Conservation (phyloP, 2,888 invertebrate species). For the Rhogogaster chlorosoma region DNA sequence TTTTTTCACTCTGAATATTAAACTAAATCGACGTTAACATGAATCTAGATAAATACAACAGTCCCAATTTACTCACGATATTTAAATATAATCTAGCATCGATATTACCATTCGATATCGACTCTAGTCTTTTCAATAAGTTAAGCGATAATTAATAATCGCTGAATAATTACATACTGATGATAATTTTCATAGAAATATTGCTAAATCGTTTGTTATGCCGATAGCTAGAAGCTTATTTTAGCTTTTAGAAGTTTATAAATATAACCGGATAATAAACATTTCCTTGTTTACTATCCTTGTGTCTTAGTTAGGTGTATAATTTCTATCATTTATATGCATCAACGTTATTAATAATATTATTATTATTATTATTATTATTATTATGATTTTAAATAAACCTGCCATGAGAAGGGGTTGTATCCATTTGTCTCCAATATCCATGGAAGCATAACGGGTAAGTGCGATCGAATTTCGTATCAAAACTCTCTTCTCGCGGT, state of each 20-base stretch:
- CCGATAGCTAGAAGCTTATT: constrained; percentile 5
- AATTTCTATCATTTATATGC: neutral
- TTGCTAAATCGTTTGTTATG: neutral
- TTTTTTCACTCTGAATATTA: neutral
- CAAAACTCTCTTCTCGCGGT: neutral
- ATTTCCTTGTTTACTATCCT: constrained; percentile 5
- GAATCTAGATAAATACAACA: neutral
- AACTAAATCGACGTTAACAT: neutral
- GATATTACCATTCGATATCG: neutral
- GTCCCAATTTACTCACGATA: no score
- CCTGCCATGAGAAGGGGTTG: neutral
- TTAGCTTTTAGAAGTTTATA: neutral
- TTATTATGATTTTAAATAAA: constrained; percentile 23
- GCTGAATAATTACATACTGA: neutral
- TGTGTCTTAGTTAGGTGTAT: neutral
- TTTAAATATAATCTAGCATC: no score
- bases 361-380: constrained; percentile 7
- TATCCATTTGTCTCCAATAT: neutral
- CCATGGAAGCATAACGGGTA: neutral
- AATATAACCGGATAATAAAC: neutral
- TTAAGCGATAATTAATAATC: constrained; percentile 3
- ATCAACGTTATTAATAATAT: neutral
- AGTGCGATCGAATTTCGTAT: neutral
- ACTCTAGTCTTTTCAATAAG: neutral
- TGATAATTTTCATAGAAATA: neutral